Conservation (phyloP, 2,797 vertebrate genomes). For the Platalea minor region DNA sequence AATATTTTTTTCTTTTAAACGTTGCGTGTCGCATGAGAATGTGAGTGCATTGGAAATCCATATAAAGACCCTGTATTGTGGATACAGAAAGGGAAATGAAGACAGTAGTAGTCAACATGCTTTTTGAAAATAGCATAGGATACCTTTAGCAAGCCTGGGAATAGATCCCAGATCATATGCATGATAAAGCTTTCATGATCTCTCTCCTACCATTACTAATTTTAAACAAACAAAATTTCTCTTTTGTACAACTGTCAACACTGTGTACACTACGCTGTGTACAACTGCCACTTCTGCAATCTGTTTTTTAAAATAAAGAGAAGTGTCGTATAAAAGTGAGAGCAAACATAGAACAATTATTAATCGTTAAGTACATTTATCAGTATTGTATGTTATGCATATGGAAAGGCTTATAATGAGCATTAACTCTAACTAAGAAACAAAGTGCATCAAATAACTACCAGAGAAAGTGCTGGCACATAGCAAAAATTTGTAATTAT, state of each 20-base stretch:
- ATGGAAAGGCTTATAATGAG: not conserved
- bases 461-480: not conserved
- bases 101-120: not conserved
- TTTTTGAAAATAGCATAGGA: not conserved
- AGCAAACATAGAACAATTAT: not conserved
- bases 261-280: not conserved
- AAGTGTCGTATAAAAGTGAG: not conserved
- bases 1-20: not conserved
- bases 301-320: not conserved
- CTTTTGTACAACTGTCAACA: not conserved
- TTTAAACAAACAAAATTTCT: not conserved
- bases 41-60: not conserved
- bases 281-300: not conserved
- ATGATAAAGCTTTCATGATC: not conserved
- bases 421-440: not conserved
- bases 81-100: not conserved
- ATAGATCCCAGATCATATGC: not conserved
- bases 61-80: not conserved
- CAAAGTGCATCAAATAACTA: not conserved
- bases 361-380: not conserved
- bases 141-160: not conserved
- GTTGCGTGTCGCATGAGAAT: not conserved
- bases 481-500: not conserved
- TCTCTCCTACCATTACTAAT: not conserved
- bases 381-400: not conserved